Percentiles rank a stretch among this genome's conserved stretches.
Conservation (phyloP, 2,797 vertebrate species). For the Pteropus rufus region DNA sequence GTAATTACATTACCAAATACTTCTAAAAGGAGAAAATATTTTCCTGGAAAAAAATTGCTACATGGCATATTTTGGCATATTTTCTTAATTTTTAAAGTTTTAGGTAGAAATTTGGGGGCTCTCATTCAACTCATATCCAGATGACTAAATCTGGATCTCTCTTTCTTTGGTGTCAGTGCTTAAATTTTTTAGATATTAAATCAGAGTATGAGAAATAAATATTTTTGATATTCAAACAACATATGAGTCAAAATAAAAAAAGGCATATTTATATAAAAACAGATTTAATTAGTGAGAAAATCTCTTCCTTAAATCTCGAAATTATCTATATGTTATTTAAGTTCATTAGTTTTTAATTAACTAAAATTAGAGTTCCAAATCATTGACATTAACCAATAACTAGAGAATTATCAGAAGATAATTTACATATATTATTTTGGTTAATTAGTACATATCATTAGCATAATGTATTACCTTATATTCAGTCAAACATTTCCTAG, state of each 20-base stretch:
- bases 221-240: not conserved
- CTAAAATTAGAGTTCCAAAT: constrained; percentile 29
- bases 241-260: not conserved
- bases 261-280: not conserved
- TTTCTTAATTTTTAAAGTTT: not conserved
- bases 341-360: constrained; percentile 43
- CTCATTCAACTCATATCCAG: not conserved
- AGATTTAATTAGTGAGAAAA: not conserved
- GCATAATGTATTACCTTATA: not conserved
- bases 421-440: constrained; percentile 48
- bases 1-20: not conserved
- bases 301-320: not conserved
- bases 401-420: not conserved
- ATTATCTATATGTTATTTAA: not conserved
- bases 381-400: constrained; percentile 8
- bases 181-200: constrained; percentile 24
- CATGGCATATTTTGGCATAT: not conserved
- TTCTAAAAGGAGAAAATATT: not conserved
- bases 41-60: not conserved
- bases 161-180: not conserved
- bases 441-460: constrained; percentile 29
- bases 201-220: not conserved
- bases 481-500: constrained; percentile 10
- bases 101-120: not conserved
- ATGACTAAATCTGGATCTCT: not conserved